phyloP scores from a whole-genome alignment of 2,113 vertebrate genomes.

The Solea senegalensis region DNA sequence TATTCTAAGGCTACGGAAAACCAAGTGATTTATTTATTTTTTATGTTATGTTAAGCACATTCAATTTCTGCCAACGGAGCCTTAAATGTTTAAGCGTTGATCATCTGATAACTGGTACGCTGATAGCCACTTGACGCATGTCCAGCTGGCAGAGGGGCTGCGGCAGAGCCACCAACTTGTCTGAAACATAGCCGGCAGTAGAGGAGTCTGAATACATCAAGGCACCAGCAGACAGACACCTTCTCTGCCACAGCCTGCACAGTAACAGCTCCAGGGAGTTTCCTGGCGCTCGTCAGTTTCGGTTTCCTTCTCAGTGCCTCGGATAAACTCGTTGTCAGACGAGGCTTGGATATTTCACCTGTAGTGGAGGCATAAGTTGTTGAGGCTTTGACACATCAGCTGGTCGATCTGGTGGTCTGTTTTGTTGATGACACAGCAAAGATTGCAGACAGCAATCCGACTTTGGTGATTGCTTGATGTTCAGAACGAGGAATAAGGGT shows the following conservation, averaged over 20 bases:
- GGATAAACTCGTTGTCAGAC: slow-evolving; percentile 4
- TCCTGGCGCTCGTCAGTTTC: slow-evolving; percentile 28
- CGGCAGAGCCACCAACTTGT: background rate
- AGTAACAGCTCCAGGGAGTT: slow-evolving; percentile 29
- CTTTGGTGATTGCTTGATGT: background rate
- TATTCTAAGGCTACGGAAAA: too few species aligned
- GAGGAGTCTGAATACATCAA: slow-evolving; percentile 6
- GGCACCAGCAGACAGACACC: slow-evolving; percentile 17
- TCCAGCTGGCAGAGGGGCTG: too few species aligned
- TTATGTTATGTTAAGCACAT: too few species aligned
- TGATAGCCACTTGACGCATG: too few species aligned
- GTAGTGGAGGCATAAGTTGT: background rate
- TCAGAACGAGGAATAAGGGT: background rate
- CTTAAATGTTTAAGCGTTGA: too few species aligned
- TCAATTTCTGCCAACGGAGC: too few species aligned
- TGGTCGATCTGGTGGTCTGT: background rate
- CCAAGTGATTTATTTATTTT: too few species aligned
- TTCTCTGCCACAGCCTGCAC: slow-evolving; percentile 6
- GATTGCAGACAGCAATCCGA: background rate
- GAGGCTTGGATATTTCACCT: slow-evolving; percentile 3
- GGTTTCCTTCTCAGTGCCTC: slow-evolving; percentile 18
- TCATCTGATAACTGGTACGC: too few species aligned
- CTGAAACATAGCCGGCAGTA: background rate
- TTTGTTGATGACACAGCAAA: background rate
- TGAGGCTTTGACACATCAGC: slow-evolving; percentile 5